These are phyloP conservation scores for Prunella strophiata DNA, from an alignment of 2,797 vertebrate genomes.

Conservation along the genomic window DNA sequence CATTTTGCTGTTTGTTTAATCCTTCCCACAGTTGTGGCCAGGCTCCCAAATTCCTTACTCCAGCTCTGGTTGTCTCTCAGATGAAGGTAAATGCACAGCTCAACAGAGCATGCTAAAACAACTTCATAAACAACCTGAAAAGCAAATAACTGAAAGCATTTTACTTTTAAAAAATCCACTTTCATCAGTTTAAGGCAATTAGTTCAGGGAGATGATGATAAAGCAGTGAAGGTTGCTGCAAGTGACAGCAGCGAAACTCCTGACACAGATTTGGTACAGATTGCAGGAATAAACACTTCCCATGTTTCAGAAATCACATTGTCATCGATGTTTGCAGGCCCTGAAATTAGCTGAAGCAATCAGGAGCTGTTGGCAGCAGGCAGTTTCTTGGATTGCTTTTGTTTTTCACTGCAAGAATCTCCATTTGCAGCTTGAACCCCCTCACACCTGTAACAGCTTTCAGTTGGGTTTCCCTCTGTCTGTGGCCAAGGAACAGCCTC, in stretches of 20 bases:
- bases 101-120: not conserved
- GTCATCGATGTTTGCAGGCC: constrained; percentile 78
- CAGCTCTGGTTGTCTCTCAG: not conserved
- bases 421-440: not conserved
- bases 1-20: not conserved
- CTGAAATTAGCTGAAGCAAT: constrained; percentile 83
- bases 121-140: constrained; percentile 44
- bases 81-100: not conserved
- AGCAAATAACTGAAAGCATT: constrained; percentile 52
- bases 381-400: constrained; percentile 65
- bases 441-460: not conserved
- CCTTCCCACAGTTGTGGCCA: not conserved
- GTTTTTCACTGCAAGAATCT: constrained; percentile 55
- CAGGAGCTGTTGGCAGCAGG: constrained; percentile 82
- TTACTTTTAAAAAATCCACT: constrained; percentile 38
- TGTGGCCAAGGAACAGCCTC: not conserved
- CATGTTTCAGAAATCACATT: constrained; percentile 88
- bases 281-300: constrained; percentile 79
- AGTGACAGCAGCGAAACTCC: constrained; percentile 64
- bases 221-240: constrained; percentile 52
- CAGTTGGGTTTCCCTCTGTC: not conserved
- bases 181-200: constrained; percentile 77
- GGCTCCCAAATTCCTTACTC: not conserved
- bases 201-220: constrained; percentile 70
- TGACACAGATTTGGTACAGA: constrained; percentile 78